Conservation (phyloP, 2,797 vertebrate genomes). For the Ispidina lecontei region DNA sequence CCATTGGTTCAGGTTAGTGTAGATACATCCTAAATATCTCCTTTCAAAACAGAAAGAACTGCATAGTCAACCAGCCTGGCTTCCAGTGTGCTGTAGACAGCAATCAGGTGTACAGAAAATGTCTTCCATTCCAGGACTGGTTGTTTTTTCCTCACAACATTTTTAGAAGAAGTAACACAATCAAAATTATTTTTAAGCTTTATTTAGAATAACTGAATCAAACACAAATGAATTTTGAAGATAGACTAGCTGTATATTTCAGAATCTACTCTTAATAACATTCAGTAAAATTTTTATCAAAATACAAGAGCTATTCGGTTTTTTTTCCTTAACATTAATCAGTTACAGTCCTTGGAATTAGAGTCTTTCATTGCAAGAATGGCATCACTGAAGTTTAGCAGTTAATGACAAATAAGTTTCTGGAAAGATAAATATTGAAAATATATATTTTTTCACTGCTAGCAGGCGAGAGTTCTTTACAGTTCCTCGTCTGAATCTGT, state of each 20-base stretch:
- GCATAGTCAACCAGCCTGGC: not conserved
- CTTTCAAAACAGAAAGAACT: not conserved
- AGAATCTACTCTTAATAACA: conserved; percentile 35
- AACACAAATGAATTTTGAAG: conserved; percentile 38
- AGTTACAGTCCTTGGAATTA: not conserved
- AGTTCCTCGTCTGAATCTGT: conserved; percentile 31
- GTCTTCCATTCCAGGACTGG: not conserved
- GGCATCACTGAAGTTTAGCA: not conserved
- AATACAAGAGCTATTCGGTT: conserved; percentile 4
- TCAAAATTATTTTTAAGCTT: conserved; percentile 10
- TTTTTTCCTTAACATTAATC: conserved; percentile 23
- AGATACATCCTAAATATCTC: not conserved
- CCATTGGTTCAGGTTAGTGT: not conserved
- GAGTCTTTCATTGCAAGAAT: not conserved
- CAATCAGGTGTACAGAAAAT: not conserved
- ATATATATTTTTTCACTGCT: not conserved
- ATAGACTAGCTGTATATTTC: conserved; percentile 43
- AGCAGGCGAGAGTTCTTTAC: not conserved
- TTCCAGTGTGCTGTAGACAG: not conserved
- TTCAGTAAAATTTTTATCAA: conserved; percentile 46
- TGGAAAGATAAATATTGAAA: conserved; percentile 23
- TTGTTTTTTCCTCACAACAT: not conserved
- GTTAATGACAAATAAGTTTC: conserved; percentile 22
- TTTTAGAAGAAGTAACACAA: not conserved
- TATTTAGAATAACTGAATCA: conserved; percentile 22